Evolutionary conservation across 2,797 vertebrate species (phyloP).

Genomic region (Syndactyla subalaris): DNA sequence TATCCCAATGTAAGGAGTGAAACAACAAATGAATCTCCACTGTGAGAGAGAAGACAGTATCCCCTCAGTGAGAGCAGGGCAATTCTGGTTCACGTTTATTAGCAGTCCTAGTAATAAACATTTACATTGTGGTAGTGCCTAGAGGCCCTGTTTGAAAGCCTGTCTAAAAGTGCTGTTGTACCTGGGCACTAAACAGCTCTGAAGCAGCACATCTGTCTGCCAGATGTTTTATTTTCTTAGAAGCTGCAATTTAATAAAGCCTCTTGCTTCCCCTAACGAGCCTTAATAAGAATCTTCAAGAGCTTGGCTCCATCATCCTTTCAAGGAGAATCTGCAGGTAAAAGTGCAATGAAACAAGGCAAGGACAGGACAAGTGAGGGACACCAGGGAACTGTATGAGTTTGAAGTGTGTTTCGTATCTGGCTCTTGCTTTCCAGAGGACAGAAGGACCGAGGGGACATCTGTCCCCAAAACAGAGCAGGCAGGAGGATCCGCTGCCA

Average conservation of each 20-base stretch:
- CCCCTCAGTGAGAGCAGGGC: neutral
- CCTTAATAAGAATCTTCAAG: neutral
- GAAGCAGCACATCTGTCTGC: slow-evolving; percentile 29
- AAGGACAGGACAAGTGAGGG: neutral
- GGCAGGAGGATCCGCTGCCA: neutral
- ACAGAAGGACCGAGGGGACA: neutral
- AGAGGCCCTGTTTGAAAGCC: slow-evolving; percentile 10
- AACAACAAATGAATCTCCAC: neutral
- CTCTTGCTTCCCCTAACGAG: neutral
- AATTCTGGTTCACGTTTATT: slow-evolving; percentile 32
- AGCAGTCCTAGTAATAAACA: neutral
- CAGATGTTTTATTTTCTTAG: slow-evolving; percentile 36
- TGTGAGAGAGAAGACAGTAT: neutral
- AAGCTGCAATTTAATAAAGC: neutral
- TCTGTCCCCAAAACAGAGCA: too few species aligned
- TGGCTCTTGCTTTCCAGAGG: neutral
- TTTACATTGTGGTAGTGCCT: slow-evolving; percentile 27
- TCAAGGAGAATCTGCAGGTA: neutral
- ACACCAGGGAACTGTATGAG: accelerated
- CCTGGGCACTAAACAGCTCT: slow-evolving; percentile 45
- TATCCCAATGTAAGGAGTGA: neutral
- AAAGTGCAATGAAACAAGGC: accelerated
- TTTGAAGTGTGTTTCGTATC: neutral
- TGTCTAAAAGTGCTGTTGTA: slow-evolving; percentile 35
- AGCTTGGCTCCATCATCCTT: neutral